phyloP scores from a whole-genome alignment of 2,888 invertebrate species.

The Leistus spinibarbis region DNA sequence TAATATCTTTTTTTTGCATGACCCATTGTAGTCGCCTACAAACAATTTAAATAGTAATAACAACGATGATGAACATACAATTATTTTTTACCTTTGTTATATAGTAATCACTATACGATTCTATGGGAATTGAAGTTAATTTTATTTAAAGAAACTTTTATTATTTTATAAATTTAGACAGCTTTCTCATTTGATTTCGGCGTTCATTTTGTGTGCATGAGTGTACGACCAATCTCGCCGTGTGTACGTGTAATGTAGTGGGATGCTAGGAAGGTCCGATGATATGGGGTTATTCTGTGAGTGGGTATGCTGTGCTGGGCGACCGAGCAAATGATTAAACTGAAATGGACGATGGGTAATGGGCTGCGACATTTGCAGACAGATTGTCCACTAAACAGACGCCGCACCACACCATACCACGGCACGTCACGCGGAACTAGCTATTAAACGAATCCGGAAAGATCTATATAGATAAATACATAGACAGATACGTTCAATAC shows the following conservation, averaged over 20 bases:
- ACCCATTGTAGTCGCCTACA: too few relatives aligned
- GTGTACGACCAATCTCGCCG: neutral
- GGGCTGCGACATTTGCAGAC: slow-evolving; percentile 23
- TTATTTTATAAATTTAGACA: neutral
- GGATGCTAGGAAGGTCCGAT: neutral
- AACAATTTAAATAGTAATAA: too few relatives aligned
- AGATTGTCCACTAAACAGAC: slow-evolving; percentile 18
- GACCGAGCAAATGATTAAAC: slow-evolving; percentile 33
- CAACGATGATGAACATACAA: too few relatives aligned
- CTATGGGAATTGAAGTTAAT: too few relatives aligned
- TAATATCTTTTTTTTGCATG: too few relatives aligned
- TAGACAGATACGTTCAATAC: neutral
- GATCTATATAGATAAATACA: too few relatives aligned
- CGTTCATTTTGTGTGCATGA: neutral
- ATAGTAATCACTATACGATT: too few relatives aligned
- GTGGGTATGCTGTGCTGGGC: neutral
- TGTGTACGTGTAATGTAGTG: neutral
- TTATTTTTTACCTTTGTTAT: too few relatives aligned
- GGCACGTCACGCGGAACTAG: neutral
- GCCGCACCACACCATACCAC: neutral
- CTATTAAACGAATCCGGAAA: neutral
- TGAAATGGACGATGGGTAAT: slow-evolving; percentile 30
- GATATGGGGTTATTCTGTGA: neutral
- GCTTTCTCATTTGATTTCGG: neutral
- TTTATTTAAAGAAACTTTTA: neutral